Evolutionary conservation across 2,113 vertebrate genomes (phyloP).

Genomic region (Aythya baeri): DNA sequence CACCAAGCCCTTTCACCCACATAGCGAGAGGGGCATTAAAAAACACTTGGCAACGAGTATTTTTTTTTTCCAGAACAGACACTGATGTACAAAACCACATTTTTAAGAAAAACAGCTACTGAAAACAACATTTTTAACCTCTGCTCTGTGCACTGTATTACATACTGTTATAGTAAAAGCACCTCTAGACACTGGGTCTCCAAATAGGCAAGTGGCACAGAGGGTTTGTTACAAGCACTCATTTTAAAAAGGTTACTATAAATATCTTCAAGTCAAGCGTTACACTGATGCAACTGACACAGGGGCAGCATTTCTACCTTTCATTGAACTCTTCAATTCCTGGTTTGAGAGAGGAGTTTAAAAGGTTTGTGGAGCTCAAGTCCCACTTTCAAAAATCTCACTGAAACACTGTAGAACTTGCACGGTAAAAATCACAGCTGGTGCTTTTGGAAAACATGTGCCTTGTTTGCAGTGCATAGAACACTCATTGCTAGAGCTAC

Average conservation of each 20-base stretch:
- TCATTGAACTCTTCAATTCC: neutral
- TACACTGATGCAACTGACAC: neutral
- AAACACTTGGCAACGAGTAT: neutral
- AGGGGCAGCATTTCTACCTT: neutral
- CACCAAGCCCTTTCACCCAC: neutral
- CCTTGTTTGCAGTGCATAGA: neutral
- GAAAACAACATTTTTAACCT: neutral
- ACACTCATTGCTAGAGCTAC: neutral
- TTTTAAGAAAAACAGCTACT: neutral
- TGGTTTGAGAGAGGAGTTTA: neutral
- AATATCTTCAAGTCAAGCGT: neutral
- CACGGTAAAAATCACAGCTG: fast-evolving
- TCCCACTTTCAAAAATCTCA: neutral
- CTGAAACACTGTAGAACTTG: neutral
- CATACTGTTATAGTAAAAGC: neutral
- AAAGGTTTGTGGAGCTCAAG: neutral
- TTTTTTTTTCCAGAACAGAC: neutral
- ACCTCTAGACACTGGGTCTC: neutral
- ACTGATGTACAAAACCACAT: neutral
- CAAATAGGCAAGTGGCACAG: neutral
- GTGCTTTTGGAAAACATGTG: neutral
- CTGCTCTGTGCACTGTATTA: neutral
- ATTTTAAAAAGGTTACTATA: neutral
- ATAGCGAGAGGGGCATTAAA: neutral
- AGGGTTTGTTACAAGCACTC: neutral